Evolutionary conservation across 37 sponge, comb jelly and placozoan genomes (phyloP).

Genomic region (Diacarnus erythraeanus): DNA sequence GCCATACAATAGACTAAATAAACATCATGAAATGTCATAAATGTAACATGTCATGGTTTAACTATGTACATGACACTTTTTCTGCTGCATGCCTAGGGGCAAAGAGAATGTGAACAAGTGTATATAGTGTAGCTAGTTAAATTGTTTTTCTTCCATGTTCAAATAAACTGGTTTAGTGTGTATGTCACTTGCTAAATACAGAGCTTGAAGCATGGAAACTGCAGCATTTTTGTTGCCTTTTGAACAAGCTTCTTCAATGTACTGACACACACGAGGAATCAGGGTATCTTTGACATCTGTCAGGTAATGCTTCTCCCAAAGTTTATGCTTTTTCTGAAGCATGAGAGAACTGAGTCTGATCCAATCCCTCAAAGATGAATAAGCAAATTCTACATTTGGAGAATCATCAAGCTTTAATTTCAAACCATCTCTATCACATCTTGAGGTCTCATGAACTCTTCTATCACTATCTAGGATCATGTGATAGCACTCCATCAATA

Average conservation of each 20-base stretch:
- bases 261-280: background rate
- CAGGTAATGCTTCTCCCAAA: background rate
- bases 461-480: background rate
- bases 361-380: constrained; percentile 5
- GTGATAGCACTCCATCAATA: background rate
- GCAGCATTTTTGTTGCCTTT: background rate
- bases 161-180: background rate
- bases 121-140: too few relatives aligned
- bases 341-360: background rate
- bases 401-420: background rate
- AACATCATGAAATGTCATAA: too few relatives aligned
- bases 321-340: background rate
- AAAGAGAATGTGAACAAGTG: too few relatives aligned
- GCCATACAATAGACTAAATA: too few relatives aligned
- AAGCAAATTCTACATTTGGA: background rate
- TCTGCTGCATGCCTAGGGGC: too few relatives aligned
- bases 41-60: too few relatives aligned
- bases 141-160: background rate
- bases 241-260: background rate
- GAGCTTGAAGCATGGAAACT: background rate
- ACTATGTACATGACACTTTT: too few relatives aligned
- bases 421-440: background rate
- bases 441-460: background rate
- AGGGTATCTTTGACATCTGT: background rate
- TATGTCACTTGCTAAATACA: background rate